Evolutionary conservation across 2,888 invertebrate genomes (phyloP).

Genomic region (Ormyrus pomaceus): DNA sequence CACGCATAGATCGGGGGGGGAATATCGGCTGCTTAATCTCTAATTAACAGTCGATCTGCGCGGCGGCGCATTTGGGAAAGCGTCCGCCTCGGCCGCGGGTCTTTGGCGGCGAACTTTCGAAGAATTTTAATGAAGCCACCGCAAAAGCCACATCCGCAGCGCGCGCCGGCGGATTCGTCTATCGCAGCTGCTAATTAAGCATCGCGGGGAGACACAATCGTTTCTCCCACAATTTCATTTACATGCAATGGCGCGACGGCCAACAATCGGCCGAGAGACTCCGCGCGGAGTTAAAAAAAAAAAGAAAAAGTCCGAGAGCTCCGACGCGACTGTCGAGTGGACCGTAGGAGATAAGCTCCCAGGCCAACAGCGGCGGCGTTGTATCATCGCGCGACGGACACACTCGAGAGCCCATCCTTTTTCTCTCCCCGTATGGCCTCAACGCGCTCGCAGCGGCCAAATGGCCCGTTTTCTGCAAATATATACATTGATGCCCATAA

Average conservation of each 20-base stretch:
- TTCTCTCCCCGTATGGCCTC: too few species aligned
- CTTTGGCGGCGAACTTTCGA: slow-evolving; percentile 20
- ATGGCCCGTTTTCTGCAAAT: too few species aligned
- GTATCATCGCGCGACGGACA: too few species aligned
- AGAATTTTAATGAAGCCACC: slow-evolving; percentile 43
- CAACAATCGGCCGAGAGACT: slow-evolving; percentile 28
- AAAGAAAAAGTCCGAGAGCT: background rate
- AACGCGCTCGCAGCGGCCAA: too few species aligned
- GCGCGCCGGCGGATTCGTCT: background rate
- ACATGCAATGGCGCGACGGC: slow-evolving; percentile 35
- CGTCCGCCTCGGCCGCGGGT: too few species aligned
- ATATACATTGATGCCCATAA: background rate
- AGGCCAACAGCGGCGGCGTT: too few species aligned
- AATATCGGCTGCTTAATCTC: slow-evolving; percentile 16
- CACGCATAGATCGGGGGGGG: too few species aligned
- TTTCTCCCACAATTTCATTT: slow-evolving; percentile 47
- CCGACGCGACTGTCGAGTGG: slow-evolving; percentile 16
- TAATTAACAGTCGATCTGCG: slow-evolving; percentile 40
- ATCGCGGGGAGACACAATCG: slow-evolving; percentile 25
- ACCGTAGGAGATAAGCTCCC: slow-evolving; percentile 16
- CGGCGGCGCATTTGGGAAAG: slow-evolving; percentile 5
- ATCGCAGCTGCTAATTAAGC: slow-evolving; percentile 40
- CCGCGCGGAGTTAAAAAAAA: background rate
- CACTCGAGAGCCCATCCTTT: too few species aligned
- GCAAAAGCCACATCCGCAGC: slow-evolving; percentile 18